Evolutionary conservation across 2,797 vertebrate genomes (phyloP), one percentile per base, ranked within the genome.

Genomic region (Scleropages formosus): DNA sequence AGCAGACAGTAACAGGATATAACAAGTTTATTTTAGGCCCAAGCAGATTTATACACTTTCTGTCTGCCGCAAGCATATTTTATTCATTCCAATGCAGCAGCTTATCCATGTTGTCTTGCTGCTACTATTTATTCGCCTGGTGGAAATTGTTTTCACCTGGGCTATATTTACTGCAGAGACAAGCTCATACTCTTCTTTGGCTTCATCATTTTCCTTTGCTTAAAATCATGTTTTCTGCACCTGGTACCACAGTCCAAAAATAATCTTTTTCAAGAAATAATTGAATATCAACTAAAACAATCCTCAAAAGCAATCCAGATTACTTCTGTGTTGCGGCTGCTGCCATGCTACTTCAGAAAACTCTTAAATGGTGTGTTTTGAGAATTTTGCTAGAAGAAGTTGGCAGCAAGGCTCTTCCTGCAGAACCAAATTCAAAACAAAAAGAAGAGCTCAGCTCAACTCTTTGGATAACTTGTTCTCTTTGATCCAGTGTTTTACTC

Each of bases 41-140:
- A 71, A 82, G 74, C 73, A 80, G 77, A 86, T 83, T 83, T 70
- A 83, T 82, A 83, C 75, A 80, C 78, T 71, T 71, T 82, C 80
- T 70, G 81, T 83, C 84, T 67, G 13, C 74, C 39, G 26, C 81
- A 81, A 81, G 75, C 74, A 61, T 78, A 72, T 76, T 78, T 78
- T 39, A 75, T 77, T 77, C 75, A 76, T 75, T 75, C 16, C 76
- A 62, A 47, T 49, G 73, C 31, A 44, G 10, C 75, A 59, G 8
- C 65, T 87, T 81, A 49, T 78, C 47, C 39, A 72, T 74, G 73
- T 78, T 56, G 74, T 74, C 82, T 77, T 80, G 81, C 81, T 80
- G 56, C 24, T 82, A 49, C 59, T 80, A 86, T 67, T 75, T 72
- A 77, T 76, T 69, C 77, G 47, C 75, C 74, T 51, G 31, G 13